Evolutionary conservation across 2,797 vertebrate genomes (phyloP), one percentile per base, ranked within the genome.

Genomic region (Pangasius sanitwongsei): DNA sequence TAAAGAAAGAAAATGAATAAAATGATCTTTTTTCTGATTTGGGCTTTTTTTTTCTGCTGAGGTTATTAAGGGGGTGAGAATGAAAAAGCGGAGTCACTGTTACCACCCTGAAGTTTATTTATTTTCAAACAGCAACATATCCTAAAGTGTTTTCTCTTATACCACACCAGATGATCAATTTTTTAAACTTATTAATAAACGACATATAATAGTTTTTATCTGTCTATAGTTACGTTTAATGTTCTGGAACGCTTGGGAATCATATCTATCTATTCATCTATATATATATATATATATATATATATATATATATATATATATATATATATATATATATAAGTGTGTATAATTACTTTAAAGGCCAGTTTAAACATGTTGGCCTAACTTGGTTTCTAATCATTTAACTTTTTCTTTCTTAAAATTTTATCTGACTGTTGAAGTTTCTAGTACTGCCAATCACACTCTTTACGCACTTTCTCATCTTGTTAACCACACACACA

Each of bases 401-500:
- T 72, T 41, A 20, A 28, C 3, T 31, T 75, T 13, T 48, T 44
- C 70, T 74, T 34, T 37, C 69, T 41, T 41, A 72, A 70, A 25
- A 82, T 31, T 67, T 37, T 4, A 74, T 37, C 2, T 70, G 70
- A 41, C 23, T 83, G 41, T 44, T 83, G 41, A 67, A 15, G 15
- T 44, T 41, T 83, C 4, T 48, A 28, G 31, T 41, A 59, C 31
- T 84, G 41, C 23, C 13, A 84, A 6, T 28, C 15, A 28, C 23
- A 83, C 41, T 34, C n/a, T 84, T 74, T 65, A 84, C 53, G 53
- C 55, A 63, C n/a, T 83, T 74, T 37, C 28, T 41, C 44, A 63
- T n/a, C 5, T 59, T 61, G 53, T 61, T 53, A 70, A 31, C 6
- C 37, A 85, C 75, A 70, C 44, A 63, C 44, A 83, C 88, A 81